Evolutionary conservation across 2,113 vertebrate genomes (phyloP).

Genomic region (Choloepus hoffmanni): DNA sequence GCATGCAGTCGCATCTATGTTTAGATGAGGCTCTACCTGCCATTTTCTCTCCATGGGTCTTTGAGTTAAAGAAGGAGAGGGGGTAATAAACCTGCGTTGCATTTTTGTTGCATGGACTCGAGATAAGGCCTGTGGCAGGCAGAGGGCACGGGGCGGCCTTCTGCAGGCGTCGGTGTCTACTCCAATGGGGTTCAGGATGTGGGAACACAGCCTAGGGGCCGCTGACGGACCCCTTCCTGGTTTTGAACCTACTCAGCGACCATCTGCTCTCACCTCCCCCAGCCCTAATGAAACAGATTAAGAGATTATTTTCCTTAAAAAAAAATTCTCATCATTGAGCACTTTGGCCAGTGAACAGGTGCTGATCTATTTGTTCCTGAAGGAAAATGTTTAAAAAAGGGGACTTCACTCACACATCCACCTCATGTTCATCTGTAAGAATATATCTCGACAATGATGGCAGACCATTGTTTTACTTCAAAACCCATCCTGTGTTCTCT

Average conservation of each 20-base stretch:
- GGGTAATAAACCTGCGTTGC: background rate
- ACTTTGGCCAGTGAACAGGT: background rate
- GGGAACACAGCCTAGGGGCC: no score
- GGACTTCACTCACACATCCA: background rate
- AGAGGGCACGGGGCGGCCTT: background rate
- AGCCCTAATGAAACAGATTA: background rate
- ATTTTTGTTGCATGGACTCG: background rate
- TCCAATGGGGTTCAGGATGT: no score
- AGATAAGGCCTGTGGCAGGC: accelerated
- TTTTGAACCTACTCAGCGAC: background rate
- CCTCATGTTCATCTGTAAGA: background rate
- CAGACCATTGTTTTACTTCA: background rate
- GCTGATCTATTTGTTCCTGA: background rate
- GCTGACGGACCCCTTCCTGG: no score
- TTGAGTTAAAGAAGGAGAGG: background rate
- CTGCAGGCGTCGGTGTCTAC: no score
- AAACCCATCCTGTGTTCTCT: slow-evolving; percentile 10
- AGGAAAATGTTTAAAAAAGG: background rate
- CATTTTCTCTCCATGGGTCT: background rate
- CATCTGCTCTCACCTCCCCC: background rate
- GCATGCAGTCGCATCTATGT: background rate
- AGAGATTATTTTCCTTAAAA: no score
- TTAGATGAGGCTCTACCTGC: background rate
- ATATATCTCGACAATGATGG: background rate
- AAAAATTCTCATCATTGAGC: background rate